Evolutionary conservation across 1,140 invertebrate species (phyloP).

Genomic region (Papilio dardanus): DNA sequence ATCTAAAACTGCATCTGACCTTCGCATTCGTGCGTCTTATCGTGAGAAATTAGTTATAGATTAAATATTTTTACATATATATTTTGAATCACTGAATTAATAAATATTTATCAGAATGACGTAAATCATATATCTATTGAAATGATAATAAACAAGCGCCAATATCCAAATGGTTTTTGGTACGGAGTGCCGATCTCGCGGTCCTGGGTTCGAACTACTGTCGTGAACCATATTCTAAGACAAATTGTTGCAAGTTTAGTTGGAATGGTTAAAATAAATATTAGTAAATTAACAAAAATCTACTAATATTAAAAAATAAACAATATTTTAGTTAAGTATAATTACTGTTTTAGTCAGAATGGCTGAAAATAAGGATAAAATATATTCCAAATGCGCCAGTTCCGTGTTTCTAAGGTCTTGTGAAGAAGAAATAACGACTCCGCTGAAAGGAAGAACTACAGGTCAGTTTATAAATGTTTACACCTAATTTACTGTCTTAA

Average conservation of each 20-base stretch:
- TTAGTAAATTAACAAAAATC: no score
- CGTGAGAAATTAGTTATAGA: neutral
- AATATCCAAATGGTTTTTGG: no score
- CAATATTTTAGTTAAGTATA: no score
- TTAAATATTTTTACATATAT: neutral
- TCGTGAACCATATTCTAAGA: no score
- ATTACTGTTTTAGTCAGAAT: constrained; percentile 42
- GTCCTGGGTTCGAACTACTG: no score
- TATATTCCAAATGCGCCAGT: constrained; percentile 88
- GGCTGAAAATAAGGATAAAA: constrained; percentile 49
- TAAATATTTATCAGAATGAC: constrained; percentile 1
- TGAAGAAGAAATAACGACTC: constrained; percentile 87
- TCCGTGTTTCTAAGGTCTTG: constrained; percentile 91
- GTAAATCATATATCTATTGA: no score
- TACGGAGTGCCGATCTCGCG: no score
- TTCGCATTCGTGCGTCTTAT: neutral
- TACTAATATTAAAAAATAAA: no score
- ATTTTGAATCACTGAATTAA: neutral
- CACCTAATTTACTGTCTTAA: neutral
- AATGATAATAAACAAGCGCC: no score
- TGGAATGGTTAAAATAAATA: no score
- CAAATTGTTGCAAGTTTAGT: no score
- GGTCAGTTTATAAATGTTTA: constrained; percentile 72
- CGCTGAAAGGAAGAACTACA: constrained; percentile 84
- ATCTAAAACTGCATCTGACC: neutral